Percentiles rank a stretch among this genome's conserved stretches.
These are phyloP conservation scores for Crotalus viridis DNA, from an alignment of 2,113 vertebrate species.

Conservation along the genomic window DNA sequence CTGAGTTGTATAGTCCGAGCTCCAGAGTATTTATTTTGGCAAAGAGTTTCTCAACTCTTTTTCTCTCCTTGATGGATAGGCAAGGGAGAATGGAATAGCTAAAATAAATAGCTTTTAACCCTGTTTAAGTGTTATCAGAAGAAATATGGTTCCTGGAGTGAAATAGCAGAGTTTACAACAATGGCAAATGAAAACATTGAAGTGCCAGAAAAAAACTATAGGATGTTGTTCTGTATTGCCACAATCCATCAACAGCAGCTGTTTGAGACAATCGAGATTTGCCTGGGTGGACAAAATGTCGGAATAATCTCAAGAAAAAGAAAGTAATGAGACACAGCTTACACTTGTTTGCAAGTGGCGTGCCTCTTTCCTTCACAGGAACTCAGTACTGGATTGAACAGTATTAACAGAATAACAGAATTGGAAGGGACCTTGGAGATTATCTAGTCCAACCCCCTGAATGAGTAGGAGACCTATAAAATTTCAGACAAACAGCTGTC, in stretches of 20 bases:
- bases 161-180: neutral
- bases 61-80: neutral
- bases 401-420: neutral
- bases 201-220: neutral
- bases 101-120: neutral
- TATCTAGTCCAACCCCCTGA: neutral
- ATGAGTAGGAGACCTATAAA: neutral
- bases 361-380: neutral
- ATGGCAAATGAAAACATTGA: neutral
- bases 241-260: neutral
- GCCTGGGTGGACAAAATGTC: neutral
- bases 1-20: neutral
- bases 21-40: neutral
- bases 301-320: neutral
- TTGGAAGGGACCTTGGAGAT: neutral
- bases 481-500: neutral
- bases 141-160: neutral
- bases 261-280: neutral
- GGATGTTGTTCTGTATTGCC: neutral
- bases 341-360: neutral
- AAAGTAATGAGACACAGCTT: neutral
- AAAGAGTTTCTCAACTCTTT: neutral
- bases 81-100: neutral
- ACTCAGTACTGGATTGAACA: neutral
- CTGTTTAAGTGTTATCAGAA: neutral